Evolutionary conservation across 2,113 vertebrate genomes (phyloP).

Genomic region (Sylvilagus bachmani): DNA sequence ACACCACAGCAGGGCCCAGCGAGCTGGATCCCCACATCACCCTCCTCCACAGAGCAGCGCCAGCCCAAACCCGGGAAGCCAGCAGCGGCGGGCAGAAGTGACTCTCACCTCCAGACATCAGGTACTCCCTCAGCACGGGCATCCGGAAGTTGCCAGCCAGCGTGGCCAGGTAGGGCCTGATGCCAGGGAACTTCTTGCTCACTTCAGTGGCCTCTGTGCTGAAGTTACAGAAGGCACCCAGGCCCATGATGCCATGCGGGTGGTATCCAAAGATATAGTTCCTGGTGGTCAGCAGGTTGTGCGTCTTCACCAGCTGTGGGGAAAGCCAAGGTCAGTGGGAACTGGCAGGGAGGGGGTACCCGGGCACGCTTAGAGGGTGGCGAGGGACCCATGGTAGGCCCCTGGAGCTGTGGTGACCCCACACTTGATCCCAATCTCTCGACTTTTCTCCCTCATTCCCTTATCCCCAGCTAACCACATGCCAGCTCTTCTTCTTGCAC

Average conservation of each 20-base stretch:
- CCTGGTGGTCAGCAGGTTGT: constrained; percentile 94
- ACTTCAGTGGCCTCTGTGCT: constrained; percentile 97
- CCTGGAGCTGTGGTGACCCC: too few relatives aligned
- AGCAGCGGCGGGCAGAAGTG: neutral
- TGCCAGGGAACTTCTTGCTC: constrained; percentile 96
- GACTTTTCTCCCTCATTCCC: neutral
- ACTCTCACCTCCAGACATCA: constrained; percentile 97
- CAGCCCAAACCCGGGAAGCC: neutral
- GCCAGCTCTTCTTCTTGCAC: neutral
- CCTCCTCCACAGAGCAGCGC: neutral
- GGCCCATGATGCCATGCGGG: constrained; percentile 97
- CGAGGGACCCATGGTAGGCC: neutral
- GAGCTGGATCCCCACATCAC: neutral
- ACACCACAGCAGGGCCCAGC: neutral
- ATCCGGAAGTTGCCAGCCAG: constrained; percentile 97
- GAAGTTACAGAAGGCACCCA: constrained; percentile 98
- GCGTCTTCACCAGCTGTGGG: constrained; percentile 96
- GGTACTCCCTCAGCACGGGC: constrained; percentile 96
- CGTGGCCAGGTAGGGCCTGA: constrained; percentile 95
- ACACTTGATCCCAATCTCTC: too few relatives aligned
- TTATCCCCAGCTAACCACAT: neutral
- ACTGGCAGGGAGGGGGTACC: neutral
- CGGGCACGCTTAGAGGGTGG: neutral
- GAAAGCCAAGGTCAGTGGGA: constrained; percentile 39
- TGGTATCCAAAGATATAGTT: constrained; percentile 99